Base-by-base conservation (phyloP, 2,888 invertebrate species). In the Epinotia demarniana region DNA sequence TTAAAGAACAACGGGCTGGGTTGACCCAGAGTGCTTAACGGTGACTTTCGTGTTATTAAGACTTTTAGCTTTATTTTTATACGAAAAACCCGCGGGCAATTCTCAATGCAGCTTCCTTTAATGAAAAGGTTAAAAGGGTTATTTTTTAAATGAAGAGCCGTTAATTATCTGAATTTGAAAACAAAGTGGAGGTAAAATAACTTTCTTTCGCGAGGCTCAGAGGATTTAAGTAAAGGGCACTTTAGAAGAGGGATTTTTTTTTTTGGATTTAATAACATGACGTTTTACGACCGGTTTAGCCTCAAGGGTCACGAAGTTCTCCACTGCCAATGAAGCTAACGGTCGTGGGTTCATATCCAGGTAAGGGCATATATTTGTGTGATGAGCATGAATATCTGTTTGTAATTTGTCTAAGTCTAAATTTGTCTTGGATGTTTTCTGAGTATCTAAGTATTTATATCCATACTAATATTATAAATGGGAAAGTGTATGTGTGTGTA, bases 101-200 rank as follows among this genome's bases (percentile, higher is more conserved):
- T 57, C 6, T 11, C 27, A 23, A 60, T 46, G 73, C n/a, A 64
- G 63, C 58, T 70, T 74, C 57, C 19, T 46, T 63, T 74, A 70
- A 49, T 49, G 19, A 73, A 33, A 63, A 69, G 69, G 63, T 63
- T 39, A 58, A 60, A 66, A 60, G 39, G 72, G 66, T 53, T 69
- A 46, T 69, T 69, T 72, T 72, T 72, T 58, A 66, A 63, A 74
- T 69, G 49, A 74, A n/a, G 69, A 0, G 4, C 23, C 64, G 63
- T 53, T 70, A 58, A 70, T 74, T 70, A 64, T 39, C 49, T 63
- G 49, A 74, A 70, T 64, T 66, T 33, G n/a, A 64, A 73, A 73
- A 66, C 72, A 53, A 58, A 46, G 72, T 46, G 58, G 23, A 57
- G 27, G 1, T 60, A 19, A 67, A 60, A 53, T 53, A 60, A 60